Evolutionary conservation across 1,140 invertebrate species (phyloP), one percentile per base, ranked within the genome.

Genomic region (Drosophila athabasca): DNA sequence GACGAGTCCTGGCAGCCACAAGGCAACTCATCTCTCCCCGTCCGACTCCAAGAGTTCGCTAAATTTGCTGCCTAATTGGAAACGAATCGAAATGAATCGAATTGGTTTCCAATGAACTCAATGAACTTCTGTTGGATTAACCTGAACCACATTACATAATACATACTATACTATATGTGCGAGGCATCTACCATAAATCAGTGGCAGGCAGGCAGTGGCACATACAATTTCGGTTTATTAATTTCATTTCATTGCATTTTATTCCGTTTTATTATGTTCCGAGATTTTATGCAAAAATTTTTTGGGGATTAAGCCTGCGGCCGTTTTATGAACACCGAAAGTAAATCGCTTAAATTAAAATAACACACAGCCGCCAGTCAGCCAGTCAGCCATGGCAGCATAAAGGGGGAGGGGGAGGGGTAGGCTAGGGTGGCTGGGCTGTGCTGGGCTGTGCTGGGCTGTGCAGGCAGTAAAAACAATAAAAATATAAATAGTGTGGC

Each of bases 401-500:
- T 5, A 5, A 11, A 39, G 35, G 35, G 35, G 3, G 3, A 4
- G 3, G 3, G 35, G 35, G 35, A 11, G 8, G 31, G 8, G 8
- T 13, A 11, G 8, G 48, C 29, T 43, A 15, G 13, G 48, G 43
- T n/a, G n/a, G 31, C 51, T 11, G 29, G 7, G 29, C 24, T 26
- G 48, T 55, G 48, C 55, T n/a, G n/a, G n/a, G n/a, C n/a, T n/a
- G n/a, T n/a, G 31, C 51, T 11, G 29, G 7, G 29, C 24, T 26
- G 48, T 55, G 48, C 55, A 64, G 57, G 66, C 51, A 22, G 31
- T 51, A 44, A 54, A 43, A 67, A 76, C 67, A 73, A 79, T 70
- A 82, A 76, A 81, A 88, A 77, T 79, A 88, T 77, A 88, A 88
- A 89, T 89, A 88, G 84, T 88, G 83, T 83, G 84, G 79, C 79